Base-by-base conservation (phyloP, 2,113 vertebrate genomes). In the Hippocampus barbouri region DNA sequence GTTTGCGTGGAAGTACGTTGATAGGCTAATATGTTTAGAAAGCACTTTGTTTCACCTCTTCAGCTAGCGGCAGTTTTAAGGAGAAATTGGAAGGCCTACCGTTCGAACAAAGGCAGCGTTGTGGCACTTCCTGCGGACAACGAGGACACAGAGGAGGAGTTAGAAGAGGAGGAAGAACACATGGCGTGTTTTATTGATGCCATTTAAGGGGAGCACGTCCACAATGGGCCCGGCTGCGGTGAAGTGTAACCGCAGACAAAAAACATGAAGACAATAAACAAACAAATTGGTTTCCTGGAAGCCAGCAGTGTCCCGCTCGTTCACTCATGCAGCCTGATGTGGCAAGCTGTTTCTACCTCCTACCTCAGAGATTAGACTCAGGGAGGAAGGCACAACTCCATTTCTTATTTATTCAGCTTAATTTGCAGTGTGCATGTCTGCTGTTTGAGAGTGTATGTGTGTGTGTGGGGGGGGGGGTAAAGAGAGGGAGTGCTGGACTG, bases 201-300 rank as follows among this genome's bases (percentile, higher is more conserved):
- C 86, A 89, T 90, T 92, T 91, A 90, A 88, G 86, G 83, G 80
- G 82, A 89, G 83, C 85, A 83, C 86, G 85, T 71, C 79, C 72
- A 75, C 85, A 85, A 89, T 82, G 81, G 84, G 84, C 21, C 82
- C 82, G 83, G 74, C 79, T 83, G 87, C 90, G 87, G 88, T 92
- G 89, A 89, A 92, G 87, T 90, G 88, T 88, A 91, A 90, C 90
- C 79, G 69, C 71, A 10, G 78, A 89, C 89, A 61, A 61, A 60
- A 91, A 91, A 92, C 87, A 83, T 79, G 83, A 86, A 91, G 87
- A 89, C 89, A 91, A 91, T 90, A 92, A 91, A 91, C 86, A 89
- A 91, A 90, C 87, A 92, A 90, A 91, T 89, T 89, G 89, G 83
- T 89, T 92, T 90, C 87, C 86, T 87, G 76, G 87, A 85, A 91